A percentile compares a stretch with the other conserved stretches of the same genome.
These are phyloP conservation scores for Coelopa frigida DNA, from an alignment of 1,140 invertebrate species.

Conservation along the genomic window DNA sequence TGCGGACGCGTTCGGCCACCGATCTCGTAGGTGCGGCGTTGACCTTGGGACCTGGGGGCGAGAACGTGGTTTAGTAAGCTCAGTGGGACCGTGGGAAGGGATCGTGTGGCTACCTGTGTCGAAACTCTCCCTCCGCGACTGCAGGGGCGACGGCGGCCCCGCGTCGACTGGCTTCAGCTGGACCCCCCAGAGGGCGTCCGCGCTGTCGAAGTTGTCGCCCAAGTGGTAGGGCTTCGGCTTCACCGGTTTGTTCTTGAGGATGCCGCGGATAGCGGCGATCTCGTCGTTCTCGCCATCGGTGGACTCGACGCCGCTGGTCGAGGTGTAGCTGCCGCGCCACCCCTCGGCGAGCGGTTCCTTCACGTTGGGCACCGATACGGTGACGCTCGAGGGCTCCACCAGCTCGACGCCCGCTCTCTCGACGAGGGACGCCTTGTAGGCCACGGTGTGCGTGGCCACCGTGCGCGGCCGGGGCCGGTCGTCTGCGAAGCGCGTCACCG, in stretches of 20 bases:
- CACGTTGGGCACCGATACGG: slow-evolving; percentile 17
- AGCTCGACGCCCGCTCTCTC: slow-evolving; percentile 27
- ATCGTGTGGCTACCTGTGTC: too few species aligned
- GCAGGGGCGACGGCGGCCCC: slow-evolving; percentile 17
- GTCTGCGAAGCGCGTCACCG: slow-evolving; percentile 33
- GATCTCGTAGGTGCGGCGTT: slow-evolving; percentile 30
- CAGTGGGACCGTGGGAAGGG: too few species aligned
- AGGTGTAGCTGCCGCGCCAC: slow-evolving; percentile 32
- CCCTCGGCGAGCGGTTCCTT: slow-evolving; percentile 12
- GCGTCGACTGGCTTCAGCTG: slow-evolving; percentile 37
- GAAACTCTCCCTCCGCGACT: slow-evolving; percentile 26
- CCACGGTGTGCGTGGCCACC: slow-evolving; percentile 28
- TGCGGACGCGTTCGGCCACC: slow-evolving; percentile 46
- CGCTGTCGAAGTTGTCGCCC: slow-evolving; percentile 53
- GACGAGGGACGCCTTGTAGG: slow-evolving; percentile 33
- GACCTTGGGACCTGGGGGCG: not conserved
- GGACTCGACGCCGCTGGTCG: slow-evolving; percentile 43
- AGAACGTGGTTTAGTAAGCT: not conserved
- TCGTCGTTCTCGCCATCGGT: slow-evolving; percentile 45
- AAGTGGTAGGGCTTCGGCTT: slow-evolving; percentile 62
- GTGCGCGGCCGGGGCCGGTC: slow-evolving; percentile 22
- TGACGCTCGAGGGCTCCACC: slow-evolving; percentile 24
- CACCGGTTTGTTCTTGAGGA: slow-evolving; percentile 62
- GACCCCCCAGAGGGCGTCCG: slow-evolving; percentile 48
- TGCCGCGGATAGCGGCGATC: slow-evolving; percentile 55